These are phyloP conservation scores for Agapornis canus DNA, from an alignment of 2,797 vertebrate genomes.

Conservation along the genomic window DNA sequence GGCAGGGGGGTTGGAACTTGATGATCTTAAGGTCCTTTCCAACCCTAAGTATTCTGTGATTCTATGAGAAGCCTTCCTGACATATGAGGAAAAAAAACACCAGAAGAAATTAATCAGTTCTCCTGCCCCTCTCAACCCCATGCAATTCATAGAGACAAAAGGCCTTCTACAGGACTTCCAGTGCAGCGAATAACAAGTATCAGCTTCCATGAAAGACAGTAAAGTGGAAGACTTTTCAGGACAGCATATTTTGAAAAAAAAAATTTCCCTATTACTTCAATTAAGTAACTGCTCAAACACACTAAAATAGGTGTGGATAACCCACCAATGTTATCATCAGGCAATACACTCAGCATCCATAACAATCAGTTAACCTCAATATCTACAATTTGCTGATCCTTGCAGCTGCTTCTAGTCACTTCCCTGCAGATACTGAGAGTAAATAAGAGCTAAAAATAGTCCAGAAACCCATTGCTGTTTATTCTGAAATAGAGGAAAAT, in stretches of 20 bases:
- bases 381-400: background rate
- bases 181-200: background rate
- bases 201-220: background rate
- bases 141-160: background rate
- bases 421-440: background rate
- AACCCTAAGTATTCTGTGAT: too few relatives aligned
- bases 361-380: background rate
- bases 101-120: background rate
- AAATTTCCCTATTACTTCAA: background rate
- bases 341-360: background rate
- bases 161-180: background rate
- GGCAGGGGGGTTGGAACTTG: too few relatives aligned
- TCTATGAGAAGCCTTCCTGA: background rate
- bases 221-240: background rate
- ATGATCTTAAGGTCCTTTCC: too few relatives aligned
- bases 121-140: fast-evolving
- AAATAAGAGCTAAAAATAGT: background rate
- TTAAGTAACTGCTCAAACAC: background rate
- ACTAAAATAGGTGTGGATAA: background rate
- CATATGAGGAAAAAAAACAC: background rate
- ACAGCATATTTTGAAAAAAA: background rate
- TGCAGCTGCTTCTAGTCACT: background rate
- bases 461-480: background rate
- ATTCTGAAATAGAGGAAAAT: background rate
- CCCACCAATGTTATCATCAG: background rate